Evolutionary conservation across 1,140 invertebrate genomes (phyloP).

Genomic region (Scaptomyza graminum): DNA sequence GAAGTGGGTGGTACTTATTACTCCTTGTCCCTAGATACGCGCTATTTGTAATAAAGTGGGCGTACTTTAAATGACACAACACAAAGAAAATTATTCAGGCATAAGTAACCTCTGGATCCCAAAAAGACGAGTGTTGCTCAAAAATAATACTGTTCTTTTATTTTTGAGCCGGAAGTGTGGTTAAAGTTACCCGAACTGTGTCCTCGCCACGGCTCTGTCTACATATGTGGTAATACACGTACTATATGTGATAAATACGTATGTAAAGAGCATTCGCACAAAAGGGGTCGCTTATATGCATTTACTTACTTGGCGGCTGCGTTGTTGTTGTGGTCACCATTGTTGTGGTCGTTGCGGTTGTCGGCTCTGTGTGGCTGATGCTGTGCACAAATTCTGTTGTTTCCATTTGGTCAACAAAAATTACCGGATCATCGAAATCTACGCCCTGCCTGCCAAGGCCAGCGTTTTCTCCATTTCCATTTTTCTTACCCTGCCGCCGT

Average conservation of each 20-base stretch:
- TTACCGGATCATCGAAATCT: slow-evolving; percentile 82
- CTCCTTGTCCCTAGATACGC: slow-evolving; percentile 13
- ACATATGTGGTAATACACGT: neutral
- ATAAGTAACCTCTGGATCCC: neutral
- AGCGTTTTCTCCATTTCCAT: slow-evolving; percentile 46
- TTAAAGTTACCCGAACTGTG: neutral
- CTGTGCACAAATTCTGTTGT: slow-evolving; percentile 84
- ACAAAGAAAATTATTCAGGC: slow-evolving; percentile 26
- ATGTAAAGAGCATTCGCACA: slow-evolving; percentile 1
- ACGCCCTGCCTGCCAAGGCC: slow-evolving; percentile 83
- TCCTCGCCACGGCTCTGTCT: neutral
- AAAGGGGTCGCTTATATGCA: slow-evolving; percentile 53
- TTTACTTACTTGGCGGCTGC: slow-evolving; percentile 87
- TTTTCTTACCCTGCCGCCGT: slow-evolving; percentile 53
- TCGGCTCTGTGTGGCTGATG: slow-evolving; percentile 84
- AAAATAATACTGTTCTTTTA: slow-evolving; percentile 16
- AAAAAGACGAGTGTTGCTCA: neutral
- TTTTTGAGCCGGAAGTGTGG: slow-evolving; percentile 21
- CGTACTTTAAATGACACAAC: slow-evolving; percentile 33
- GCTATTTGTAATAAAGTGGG: slow-evolving; percentile 49
- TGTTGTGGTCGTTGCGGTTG: slow-evolving; percentile 84
- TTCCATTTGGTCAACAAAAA: slow-evolving; percentile 84
- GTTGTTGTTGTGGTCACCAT: slow-evolving; percentile 87
- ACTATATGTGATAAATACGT: neutral
- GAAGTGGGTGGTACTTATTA: neutral